Base-by-base conservation (phyloP, 2,797 vertebrate genomes). In the Malurus leucopterus region DNA sequence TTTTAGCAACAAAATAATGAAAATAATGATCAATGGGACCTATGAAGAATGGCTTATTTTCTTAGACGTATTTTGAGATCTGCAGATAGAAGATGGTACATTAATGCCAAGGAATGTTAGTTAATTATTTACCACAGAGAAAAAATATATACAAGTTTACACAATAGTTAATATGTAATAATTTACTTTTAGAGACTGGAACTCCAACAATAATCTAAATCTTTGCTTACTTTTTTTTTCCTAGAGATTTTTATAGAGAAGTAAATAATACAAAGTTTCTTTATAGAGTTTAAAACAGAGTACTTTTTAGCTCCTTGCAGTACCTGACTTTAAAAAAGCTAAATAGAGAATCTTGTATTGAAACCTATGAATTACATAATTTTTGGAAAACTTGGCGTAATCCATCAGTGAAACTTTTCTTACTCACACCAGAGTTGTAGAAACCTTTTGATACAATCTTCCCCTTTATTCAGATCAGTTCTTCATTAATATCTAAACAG, bases 11-110 rank as follows among this genome's bases (percentile, higher is more conserved):
- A 78, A 57, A 75, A 53, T 55, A 63, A 34, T 46, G 8, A 78
- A 38, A 85, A 34, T 69, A 78, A 50, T 67, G 21, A 50, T 46
- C 13, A 14, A 7, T 69, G 54, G 21, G 38, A 62, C 40, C 30
- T 72, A 36, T 47, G 51, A 82, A 63, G 17, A 32, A 51, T 19
- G 43, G 44, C 24, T 68, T 75, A 82, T 72, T 83, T 41, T n/a
- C 15, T 36, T 46, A 81, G 50, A 69, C 68, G 62, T 91, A 75
- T 92, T 93, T 91, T 92, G 93, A 94, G 92, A 93, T 92, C 92
- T 75, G 36, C 86, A 92, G 91, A 80, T 88, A 84, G 88, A 92
- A 85, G 40, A 71, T 36, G 29, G 75, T 63, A n/a, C 23, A 13
- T 62, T 87, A 82, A 74, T 62, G 51, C 17, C 69, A 83, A 85